These are phyloP conservation scores for Bilobella aurantiaca DNA, from an alignment of 1,140 invertebrate species.

Conservation along the genomic window DNA sequence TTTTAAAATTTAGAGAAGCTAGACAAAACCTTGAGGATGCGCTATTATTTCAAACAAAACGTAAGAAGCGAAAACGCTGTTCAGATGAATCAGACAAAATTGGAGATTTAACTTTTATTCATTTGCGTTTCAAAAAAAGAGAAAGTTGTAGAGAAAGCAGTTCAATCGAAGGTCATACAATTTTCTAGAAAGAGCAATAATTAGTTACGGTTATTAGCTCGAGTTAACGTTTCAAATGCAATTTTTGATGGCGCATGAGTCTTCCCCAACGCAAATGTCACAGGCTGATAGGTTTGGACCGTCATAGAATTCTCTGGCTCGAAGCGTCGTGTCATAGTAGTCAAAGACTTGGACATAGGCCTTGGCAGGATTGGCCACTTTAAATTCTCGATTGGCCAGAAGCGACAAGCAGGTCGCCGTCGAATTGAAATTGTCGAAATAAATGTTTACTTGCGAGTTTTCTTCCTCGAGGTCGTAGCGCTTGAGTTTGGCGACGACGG, in stretches of 20 bases:
- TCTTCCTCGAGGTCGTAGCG: constrained; percentile 36
- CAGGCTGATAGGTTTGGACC: constrained; percentile 10
- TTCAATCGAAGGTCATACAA: too few species aligned
- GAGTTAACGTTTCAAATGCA: neutral
- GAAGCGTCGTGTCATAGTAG: constrained; percentile 77
- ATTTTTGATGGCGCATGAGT: neutral
- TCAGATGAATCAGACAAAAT: too few species aligned
- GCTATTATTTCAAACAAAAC: too few species aligned
- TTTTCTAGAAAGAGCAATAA: too few species aligned
- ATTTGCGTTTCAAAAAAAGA: too few species aligned
- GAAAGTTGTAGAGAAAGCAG: too few species aligned
- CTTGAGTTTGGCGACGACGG: neutral
- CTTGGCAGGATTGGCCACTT: constrained; percentile 72
- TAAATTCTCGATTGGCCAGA: constrained; percentile 67
- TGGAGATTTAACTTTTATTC: too few species aligned
- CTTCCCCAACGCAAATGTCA: constrained; percentile 15
- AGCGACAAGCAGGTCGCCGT: constrained; percentile 38
- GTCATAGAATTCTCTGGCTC: constrained; percentile 16
- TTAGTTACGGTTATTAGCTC: too few species aligned
- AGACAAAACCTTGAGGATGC: neutral
- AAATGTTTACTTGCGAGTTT: constrained; percentile 64
- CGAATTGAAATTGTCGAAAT: constrained; percentile 57
- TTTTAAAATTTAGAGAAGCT: constrained; percentile 37
- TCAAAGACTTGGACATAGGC: constrained; percentile 76
- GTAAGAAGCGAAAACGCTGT: too few species aligned